Base-by-base conservation (phyloP, 2,113 vertebrate species). In the Grallaria varia region DNA sequence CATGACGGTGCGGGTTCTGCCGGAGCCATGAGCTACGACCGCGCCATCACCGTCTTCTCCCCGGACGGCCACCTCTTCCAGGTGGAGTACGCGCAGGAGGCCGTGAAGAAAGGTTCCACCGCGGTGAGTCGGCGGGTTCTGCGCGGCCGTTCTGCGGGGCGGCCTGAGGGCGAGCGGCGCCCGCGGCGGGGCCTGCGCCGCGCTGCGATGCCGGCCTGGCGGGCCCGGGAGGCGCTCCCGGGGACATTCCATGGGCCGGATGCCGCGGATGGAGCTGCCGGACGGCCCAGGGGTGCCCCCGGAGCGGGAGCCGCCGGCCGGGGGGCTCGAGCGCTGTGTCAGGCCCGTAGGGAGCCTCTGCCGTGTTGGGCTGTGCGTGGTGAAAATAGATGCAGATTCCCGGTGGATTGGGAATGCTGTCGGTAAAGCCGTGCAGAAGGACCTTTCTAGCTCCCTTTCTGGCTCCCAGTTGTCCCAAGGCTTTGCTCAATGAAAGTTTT, bases 71-170 rank as follows among this genome's bases (percentile, higher is more conserved):
- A 99, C 95, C 98, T 99, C 84, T 99, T 99, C 89, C 98, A 99
- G 91, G 98, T 99, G 95, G 98, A 99, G 86, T 99, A 99, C 96
- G 98, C 98, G 12, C 98, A 99, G 97, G 98, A 99, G 96, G 98
- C 98, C 20, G 98, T 99, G 63, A 99, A 99, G 96, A 99, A 99
- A 59, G 98, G 98, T 45, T 98, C 98, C 27, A 98, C 98, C 2
- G 98, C 98, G 97, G 98, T 99, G 92, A 91, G 87, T 66, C 49
- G 21, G 53, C 27, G 81, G 22, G 55, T n/a, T n/a, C n/a, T n/a
- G n/a, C n/a, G n/a, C n/a, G n/a, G n/a, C n/a, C n/a, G n/a, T n/a
- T n/a, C n/a, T n/a, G n/a, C n/a, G n/a, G n/a, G n/a, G n/a, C n/a
- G 22, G 56, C 1, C 12, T 3, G 39, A 23, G 24, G 93, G 33